Percentiles rank a stretch among this genome's conserved stretches.
Evolutionary conservation across 2,888 invertebrate genomes (phyloP).

Genomic region (Megalurothrips usitatus): DNA sequence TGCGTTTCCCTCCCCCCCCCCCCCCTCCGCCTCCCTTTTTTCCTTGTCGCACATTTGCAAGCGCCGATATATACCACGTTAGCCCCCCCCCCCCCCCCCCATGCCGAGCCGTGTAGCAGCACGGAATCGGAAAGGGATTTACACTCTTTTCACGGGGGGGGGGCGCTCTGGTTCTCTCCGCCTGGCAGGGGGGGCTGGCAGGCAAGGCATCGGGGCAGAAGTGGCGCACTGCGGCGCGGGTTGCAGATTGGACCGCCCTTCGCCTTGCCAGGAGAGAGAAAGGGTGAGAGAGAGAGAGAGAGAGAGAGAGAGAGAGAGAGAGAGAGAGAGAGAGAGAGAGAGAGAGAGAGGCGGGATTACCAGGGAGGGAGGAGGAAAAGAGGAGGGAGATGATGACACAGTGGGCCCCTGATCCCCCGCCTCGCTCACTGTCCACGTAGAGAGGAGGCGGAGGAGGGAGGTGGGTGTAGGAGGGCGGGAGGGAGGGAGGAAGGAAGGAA

Average conservation of each 20-base stretch:
- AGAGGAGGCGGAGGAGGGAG: not conserved
- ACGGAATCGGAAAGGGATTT: conserved; percentile 17
- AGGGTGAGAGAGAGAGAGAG: too few relatives aligned
- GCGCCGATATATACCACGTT: conserved; percentile 1
- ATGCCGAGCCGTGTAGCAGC: not conserved
- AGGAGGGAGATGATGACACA: not conserved
- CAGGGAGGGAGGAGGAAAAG: not conserved
- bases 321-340: too few relatives aligned
- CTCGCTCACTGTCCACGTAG: not conserved
- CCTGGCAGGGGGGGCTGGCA: not conserved
- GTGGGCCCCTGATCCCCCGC: not conserved
- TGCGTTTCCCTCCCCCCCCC: not conserved
- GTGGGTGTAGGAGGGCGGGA: too few relatives aligned
- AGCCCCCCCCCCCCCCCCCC: not conserved
- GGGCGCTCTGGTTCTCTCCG: not conserved
- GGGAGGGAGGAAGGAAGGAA: too few relatives aligned
- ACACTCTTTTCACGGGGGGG: not conserved
- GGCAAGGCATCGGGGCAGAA: not conserved
- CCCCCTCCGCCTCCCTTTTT: not conserved
- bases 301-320: too few relatives aligned
- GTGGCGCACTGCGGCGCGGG: conserved; percentile 20
- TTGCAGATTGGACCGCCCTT: conserved; percentile 12
- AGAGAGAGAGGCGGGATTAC: not conserved
- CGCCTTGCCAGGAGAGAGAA: not conserved
- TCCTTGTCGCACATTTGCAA: conserved; percentile 1